Evolutionary conservation across 2,113 vertebrate species (phyloP).

Genomic region (Elephas maximus): DNA sequence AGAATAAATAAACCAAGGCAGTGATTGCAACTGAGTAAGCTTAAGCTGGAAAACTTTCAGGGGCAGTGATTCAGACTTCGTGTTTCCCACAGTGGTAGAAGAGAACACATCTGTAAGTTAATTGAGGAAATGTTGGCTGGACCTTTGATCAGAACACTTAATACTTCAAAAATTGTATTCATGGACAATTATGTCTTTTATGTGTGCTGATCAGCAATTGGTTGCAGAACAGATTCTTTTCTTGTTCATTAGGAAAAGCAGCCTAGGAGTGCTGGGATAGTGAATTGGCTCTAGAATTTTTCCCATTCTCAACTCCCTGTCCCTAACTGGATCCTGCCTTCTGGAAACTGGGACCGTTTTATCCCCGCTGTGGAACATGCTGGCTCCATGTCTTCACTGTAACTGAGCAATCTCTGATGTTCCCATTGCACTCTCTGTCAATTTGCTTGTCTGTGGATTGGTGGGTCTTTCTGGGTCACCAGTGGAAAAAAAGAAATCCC

Average conservation of each 20-base stretch:
- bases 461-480: slow-evolving; percentile 77
- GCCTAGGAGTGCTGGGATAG: background rate
- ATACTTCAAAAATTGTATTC: slow-evolving; percentile 48
- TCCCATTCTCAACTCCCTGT: background rate
- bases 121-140: slow-evolving; percentile 44
- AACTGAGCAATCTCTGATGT: slow-evolving; percentile 28
- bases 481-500: slow-evolving; percentile 68
- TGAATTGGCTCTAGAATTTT: slow-evolving; percentile 22
- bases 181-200: background rate
- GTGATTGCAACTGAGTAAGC: slow-evolving; percentile 12
- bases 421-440: slow-evolving; percentile 29
- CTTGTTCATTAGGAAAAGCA: background rate
- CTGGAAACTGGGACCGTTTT: background rate
- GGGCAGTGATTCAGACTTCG: background rate
- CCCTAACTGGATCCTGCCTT: background rate
- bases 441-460: slow-evolving; percentile 38
- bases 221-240: slow-evolving; percentile 3
- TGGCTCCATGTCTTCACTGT: background rate
- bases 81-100: background rate
- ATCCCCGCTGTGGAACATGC: background rate
- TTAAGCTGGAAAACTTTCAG: slow-evolving; percentile 50
- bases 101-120: slow-evolving; percentile 34
- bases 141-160: slow-evolving; percentile 16
- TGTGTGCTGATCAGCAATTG: slow-evolving; percentile 1
- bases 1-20: slow-evolving; percentile 45